phyloP scores from a whole-genome alignment of 92 coral and sea anemone genomes.

The Phenganax subtilis region DNA sequence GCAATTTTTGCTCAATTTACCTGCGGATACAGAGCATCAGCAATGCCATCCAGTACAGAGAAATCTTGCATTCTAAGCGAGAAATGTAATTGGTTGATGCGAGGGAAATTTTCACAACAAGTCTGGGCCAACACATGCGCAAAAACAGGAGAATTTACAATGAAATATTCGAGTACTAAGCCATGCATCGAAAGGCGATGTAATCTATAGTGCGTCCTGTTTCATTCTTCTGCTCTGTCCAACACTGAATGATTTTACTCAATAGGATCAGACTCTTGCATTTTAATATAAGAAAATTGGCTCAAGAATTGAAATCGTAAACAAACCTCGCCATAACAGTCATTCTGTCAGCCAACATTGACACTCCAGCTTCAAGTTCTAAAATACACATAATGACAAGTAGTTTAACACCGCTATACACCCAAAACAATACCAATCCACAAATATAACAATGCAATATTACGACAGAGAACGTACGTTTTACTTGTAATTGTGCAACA shows the following conservation, averaged over 20 bases:
- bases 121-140: no score
- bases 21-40: constrained; percentile 72
- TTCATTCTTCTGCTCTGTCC: no score
- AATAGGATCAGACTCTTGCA: no score
- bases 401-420: neutral
- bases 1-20: no score
- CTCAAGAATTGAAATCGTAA: neutral
- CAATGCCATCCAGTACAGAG: constrained; percentile 73
- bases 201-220: no score
- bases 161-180: no score
- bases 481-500: constrained; percentile 67
- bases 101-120: no score
- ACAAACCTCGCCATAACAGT: constrained; percentile 75
- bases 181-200: no score
- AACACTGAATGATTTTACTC: no score
- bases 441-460: neutral
- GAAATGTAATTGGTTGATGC: neutral
- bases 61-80: constrained; percentile 76
- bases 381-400: neutral
- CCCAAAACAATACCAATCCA: neutral
- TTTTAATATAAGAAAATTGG: no score
- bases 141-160: no score
- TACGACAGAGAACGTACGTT: constrained; percentile 49
- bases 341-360: constrained; percentile 64
- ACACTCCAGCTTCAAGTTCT: constrained; percentile 75